Base-by-base conservation (phyloP, 35 echinoderm and acorn worm species). In the Heliocidaris erythrogramma region DNA sequence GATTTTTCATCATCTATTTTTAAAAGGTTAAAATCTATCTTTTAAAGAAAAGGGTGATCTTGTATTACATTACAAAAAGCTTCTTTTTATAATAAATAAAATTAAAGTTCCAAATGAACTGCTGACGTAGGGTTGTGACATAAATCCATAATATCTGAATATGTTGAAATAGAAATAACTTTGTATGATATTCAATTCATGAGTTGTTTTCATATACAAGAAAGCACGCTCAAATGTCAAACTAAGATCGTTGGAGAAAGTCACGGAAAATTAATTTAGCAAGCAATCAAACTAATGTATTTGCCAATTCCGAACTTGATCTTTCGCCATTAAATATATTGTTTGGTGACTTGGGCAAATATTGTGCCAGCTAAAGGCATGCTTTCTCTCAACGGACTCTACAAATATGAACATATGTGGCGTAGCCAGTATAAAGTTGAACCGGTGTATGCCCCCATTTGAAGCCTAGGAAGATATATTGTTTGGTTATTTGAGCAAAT, bases 211-310 rank as follows among this genome's bases (percentile, higher is more conserved):
- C 8, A 24, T 78, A n/a, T 5, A 24, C 8, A 78, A 7, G 17
- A 42, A 2, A n/a, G 7, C 65, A 27, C 65, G 27, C 65, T 56
- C 52, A 56, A 56, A 56, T 56, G 52, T 56, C 52, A 56, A 10
- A 14, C 52, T 56, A 56, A 56, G 14, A 56, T 14, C 52, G 65
- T 8, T 18, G 27, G 65, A 78, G 65, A 78, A 78, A 78, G 65
- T 6, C 14, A 5, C 65, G 65, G 65, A 78, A 56, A 78, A 78
- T 78, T 78, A 78, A 78, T 78, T 78, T 78, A 27, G 65, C 65
- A 78, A 27, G 65, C 65, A 78, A 78, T 78, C 65, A 78, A 78
- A 78, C 65, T 78, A 78, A 78, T 78, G 65, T 78, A 78, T 78
- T 78, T 78, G 65, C 65, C 65, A 78, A 78, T 78, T 24, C 65